A percentile compares a stretch with the other conserved stretches of the same genome.
These are phyloP conservation scores for Venusia cambrica DNA, from an alignment of 2,888 invertebrate species.

Conservation along the genomic window DNA sequence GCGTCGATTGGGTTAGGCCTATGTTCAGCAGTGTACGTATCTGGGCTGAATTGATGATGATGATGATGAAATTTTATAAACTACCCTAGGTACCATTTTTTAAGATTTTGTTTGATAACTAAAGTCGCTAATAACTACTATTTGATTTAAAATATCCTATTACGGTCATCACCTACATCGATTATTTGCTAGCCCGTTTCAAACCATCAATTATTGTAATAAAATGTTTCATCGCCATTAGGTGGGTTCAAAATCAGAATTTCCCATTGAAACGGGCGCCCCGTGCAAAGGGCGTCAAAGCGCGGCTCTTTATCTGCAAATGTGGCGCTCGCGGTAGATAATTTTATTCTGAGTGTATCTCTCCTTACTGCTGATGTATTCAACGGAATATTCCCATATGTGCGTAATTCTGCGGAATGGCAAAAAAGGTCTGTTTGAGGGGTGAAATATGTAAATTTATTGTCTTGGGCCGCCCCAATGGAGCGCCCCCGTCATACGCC, in stretches of 20 bases:
- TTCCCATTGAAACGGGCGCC: slow-evolving; percentile 21
- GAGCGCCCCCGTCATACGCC: slow-evolving; percentile 77
- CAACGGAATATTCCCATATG: slow-evolving; percentile 81
- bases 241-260: slow-evolving; percentile 25
- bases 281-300: slow-evolving; percentile 50
- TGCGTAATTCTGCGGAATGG: slow-evolving; percentile 81
- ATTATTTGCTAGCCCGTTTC: too few species aligned
- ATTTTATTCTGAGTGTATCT: slow-evolving; percentile 80
- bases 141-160: too few species aligned
- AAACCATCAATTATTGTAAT: slow-evolving; percentile 1
- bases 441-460: slow-evolving; percentile 82
- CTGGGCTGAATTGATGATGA: too few species aligned
- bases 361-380: slow-evolving; percentile 79
- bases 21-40: too few species aligned
- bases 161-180: too few species aligned
- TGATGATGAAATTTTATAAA: too few species aligned
- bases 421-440: slow-evolving; percentile 81
- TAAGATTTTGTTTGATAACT: too few species aligned
- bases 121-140: too few species aligned
- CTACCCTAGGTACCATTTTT: too few species aligned
- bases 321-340: slow-evolving; percentile 72
- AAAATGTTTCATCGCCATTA: slow-evolving; percentile 2
- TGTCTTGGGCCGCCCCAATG: slow-evolving; percentile 76
- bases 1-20: too few species aligned
- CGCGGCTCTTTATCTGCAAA: slow-evolving; percentile 68